These are phyloP conservation scores for Exephanes ischioxanthus DNA, from an alignment of 2,888 invertebrate genomes.

Conservation along the genomic window DNA sequence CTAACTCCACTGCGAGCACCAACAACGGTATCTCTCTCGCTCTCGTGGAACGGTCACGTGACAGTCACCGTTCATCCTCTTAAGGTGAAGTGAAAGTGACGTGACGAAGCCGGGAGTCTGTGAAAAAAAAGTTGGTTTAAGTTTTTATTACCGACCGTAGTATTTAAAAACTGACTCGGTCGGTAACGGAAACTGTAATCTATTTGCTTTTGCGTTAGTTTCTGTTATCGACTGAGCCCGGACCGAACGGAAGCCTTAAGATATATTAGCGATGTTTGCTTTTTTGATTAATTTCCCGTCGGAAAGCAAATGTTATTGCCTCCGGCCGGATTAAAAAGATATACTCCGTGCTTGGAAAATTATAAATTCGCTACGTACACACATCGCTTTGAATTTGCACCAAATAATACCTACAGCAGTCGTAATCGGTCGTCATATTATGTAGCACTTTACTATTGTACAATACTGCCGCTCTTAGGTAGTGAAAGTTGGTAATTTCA, in stretches of 20 bases:
- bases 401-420: neutral
- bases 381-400: neutral
- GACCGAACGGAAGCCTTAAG: neutral
- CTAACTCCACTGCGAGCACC: too few species aligned
- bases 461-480: neutral
- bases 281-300: neutral
- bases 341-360: neutral
- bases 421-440: neutral
- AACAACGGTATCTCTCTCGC: too few species aligned
- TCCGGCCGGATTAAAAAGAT: neutral
- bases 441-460: neutral
- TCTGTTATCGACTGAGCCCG: neutral
- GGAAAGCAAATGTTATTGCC: neutral
- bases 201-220: neutral
- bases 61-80: too few species aligned
- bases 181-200: neutral
- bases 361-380: neutral
- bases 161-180: neutral
- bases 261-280: neutral
- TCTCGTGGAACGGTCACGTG: too few species aligned
- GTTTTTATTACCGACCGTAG: too few species aligned
- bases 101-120: too few species aligned
- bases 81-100: too few species aligned
- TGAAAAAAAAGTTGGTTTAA: too few species aligned
- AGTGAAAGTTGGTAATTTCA: slow-evolving; percentile 9